Evolutionary conservation across 2,797 vertebrate species (phyloP), one percentile per base, ranked within the genome.

Genomic region (Lithobates sylvaticus): DNA sequence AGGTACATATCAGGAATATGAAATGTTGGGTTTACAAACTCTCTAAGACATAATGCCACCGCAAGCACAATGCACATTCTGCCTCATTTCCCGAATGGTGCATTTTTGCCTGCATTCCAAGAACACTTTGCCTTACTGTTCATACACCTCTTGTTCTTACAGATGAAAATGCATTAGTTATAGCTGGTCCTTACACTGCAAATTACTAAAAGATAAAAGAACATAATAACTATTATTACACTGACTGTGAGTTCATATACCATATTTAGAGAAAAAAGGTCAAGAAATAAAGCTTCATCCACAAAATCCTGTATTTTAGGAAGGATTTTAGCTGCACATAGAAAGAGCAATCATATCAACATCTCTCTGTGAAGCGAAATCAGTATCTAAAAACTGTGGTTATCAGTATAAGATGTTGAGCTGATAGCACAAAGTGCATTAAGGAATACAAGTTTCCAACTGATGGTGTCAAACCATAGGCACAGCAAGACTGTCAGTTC

Each of bases 291-390:
- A 12, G 32, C 36, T 58, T n/a, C 58, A 50, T 61, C 32, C 27
- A 61, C 29, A 64, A 73, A 58, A 61, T 61, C 32, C n/a, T 32
- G 39, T n/a, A 26, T 39, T 39, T 54, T 26, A 39, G n/a, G 9
- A 50, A 64, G 29, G 36, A 34, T 29, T 34, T 79, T 50, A 29
- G 42, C 42, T 50, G 29, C 29, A 26, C 44, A 79, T 67, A 68
- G 29, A 34, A 34, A 77, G n/a, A 70, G 47, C 67, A 80, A 81
- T 81, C 68, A 81, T 81, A 70, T 80, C 67, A 80, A 50, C 65
- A 70, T 81, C 68, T 81, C 47, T 71, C 27, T 54, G 32, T 42
- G 67, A 69, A 58, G 42, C 65, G 34, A 80, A 70, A 80, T 70
- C 78, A 47, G 54, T 80, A 69, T 23, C 12, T 3, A 34, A 70